Conservation (phyloP, 2,797 vertebrate species). For the Hippoglossus hippoglossus region DNA sequence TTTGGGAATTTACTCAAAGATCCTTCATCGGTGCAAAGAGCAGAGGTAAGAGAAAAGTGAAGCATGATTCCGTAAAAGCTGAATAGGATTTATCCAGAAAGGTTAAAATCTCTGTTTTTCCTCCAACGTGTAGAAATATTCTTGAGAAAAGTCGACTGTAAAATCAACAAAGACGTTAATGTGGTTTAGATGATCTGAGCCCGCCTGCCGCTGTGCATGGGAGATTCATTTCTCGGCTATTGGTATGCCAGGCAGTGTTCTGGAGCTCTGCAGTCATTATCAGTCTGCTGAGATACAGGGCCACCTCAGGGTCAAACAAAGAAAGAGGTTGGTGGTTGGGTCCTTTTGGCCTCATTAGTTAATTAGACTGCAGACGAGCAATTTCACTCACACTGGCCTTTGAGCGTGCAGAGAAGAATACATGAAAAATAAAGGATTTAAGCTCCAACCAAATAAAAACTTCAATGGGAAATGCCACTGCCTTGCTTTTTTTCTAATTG, state of each 20-base stretch:
- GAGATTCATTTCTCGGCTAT: slow-evolving; percentile 33
- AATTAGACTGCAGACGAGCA: slow-evolving; percentile 64
- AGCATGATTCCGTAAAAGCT: slow-evolving; percentile 13
- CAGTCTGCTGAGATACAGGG: slow-evolving; percentile 55
- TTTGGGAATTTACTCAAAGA: slow-evolving; percentile 5
- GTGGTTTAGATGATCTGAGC: slow-evolving; percentile 22
- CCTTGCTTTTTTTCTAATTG: background rate
- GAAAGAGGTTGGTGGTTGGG: slow-evolving; percentile 49
- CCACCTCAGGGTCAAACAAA: slow-evolving; percentile 66
- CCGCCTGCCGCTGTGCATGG: slow-evolving; percentile 25
- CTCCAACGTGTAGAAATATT: background rate
- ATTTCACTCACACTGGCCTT: slow-evolving; percentile 44
- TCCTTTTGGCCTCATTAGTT: slow-evolving; percentile 75
- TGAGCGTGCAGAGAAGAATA: slow-evolving; percentile 29
- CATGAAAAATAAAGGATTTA: slow-evolving; percentile 14
- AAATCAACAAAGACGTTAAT: slow-evolving; percentile 34
- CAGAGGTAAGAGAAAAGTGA: background rate
- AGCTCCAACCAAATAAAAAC: slow-evolving; percentile 23
- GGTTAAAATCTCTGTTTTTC: slow-evolving; percentile 23
- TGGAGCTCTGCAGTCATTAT: slow-evolving; percentile 62
- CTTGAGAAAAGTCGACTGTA: background rate
- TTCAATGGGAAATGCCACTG: background rate
- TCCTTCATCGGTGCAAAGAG: background rate
- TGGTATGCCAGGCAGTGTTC: slow-evolving; percentile 53
- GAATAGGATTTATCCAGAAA: slow-evolving; percentile 17